Evolutionary conservation across 2,797 vertebrate genomes (phyloP).

Genomic region (Antrozous pallidus): DNA sequence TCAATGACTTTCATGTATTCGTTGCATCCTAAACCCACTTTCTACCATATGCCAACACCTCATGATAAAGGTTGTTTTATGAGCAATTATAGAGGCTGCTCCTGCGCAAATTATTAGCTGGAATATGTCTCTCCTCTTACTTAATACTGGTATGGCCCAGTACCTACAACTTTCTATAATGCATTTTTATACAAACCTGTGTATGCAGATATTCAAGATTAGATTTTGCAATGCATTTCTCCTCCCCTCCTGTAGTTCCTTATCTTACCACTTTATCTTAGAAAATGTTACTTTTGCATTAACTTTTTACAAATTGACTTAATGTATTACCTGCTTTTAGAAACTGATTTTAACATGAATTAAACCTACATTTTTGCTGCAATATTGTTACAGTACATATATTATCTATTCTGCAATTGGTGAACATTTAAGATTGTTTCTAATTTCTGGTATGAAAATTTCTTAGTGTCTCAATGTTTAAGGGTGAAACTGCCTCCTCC

Average conservation of each 20-base stretch:
- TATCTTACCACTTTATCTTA: background rate
- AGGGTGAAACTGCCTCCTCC: background rate
- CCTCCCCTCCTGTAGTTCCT: background rate
- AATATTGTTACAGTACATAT: background rate
- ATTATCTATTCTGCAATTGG: background rate
- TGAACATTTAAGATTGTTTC: background rate
- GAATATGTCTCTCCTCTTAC: background rate
- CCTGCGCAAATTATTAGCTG: background rate
- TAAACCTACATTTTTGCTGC: background rate
- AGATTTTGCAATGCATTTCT: background rate
- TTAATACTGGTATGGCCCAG: background rate
- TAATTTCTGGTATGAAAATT: background rate
- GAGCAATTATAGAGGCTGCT: background rate
- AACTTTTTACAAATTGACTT: background rate
- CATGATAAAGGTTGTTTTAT: background rate
- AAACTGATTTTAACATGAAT: background rate
- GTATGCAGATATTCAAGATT: background rate
- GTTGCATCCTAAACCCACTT: background rate
- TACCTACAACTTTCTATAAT: background rate
- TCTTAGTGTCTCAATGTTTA: background rate
- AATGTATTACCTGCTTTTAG: background rate
- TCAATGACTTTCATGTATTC: background rate
- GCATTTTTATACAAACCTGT: background rate
- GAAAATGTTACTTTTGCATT: background rate
- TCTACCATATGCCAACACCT: background rate